Percentiles rank a stretch among this genome's conserved stretches.
Evolutionary conservation across 2,113 vertebrate species (phyloP).

Genomic region (Scytalopus superciliaris): DNA sequence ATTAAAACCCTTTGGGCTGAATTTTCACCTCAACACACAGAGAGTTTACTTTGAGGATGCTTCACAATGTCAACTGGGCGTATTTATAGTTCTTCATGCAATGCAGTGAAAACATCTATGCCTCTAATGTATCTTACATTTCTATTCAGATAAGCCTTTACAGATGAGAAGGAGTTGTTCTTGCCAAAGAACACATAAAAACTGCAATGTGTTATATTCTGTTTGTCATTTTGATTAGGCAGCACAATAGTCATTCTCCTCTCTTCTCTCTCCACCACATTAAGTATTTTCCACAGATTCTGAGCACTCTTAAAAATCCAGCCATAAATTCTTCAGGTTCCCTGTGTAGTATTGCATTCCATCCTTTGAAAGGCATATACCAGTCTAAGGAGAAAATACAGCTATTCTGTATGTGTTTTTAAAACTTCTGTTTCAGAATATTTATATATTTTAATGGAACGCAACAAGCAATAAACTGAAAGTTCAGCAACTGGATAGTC

Average conservation of each 20-base stretch:
- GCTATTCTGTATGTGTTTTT: neutral
- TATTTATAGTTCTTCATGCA: neutral
- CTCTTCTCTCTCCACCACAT: neutral
- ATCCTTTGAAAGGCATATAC: neutral
- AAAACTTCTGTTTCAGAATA: neutral
- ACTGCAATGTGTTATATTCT: neutral
- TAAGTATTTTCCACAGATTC: constrained; percentile 22
- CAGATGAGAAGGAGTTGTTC: neutral
- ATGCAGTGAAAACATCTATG: neutral
- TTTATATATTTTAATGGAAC: neutral
- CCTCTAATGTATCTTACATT: neutral
- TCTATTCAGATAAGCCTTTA: constrained; percentile 8
- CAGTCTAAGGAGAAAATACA: neutral
- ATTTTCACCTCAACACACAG: neutral
- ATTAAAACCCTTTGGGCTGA: neutral
- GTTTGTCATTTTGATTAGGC: neutral
- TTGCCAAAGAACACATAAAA: constrained; percentile 7
- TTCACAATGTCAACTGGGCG: neutral
- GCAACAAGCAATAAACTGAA: neutral
- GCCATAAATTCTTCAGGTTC: neutral
- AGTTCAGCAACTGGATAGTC: neutral
- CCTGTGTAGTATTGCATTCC: neutral
- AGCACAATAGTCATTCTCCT: neutral
- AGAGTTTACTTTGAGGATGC: neutral
- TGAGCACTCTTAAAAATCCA: neutral